Evolutionary conservation across 2,888 invertebrate species (phyloP).

Genomic region (Acronicta aceris): DNA sequence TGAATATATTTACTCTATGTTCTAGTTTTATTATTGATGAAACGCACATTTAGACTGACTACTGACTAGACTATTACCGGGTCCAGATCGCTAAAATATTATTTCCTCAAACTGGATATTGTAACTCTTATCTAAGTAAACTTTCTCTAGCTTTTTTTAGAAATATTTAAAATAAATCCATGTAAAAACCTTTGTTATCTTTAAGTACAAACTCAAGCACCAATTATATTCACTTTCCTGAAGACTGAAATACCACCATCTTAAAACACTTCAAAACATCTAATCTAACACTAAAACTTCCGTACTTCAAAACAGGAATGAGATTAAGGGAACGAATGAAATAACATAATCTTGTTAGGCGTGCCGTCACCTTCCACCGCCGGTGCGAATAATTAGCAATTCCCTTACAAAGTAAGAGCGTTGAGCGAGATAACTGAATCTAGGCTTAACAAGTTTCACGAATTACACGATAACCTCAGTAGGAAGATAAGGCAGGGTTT

Average conservation of each 20-base stretch:
- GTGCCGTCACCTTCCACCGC: conserved; percentile 67
- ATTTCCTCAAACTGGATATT: too few relatives aligned
- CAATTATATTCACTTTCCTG: conserved; percentile 33
- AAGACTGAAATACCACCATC: conserved; percentile 21
- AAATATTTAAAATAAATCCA: conserved; percentile 7
- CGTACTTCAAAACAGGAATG: conserved; percentile 41
- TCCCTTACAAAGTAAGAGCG: conserved; percentile 66
- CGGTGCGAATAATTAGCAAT: conserved; percentile 81
- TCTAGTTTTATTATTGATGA: background rate
- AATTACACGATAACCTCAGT: conserved; percentile 64
- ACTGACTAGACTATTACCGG: too few relatives aligned
- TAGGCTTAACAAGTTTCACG: conserved; percentile 76
- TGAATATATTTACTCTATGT: background rate
- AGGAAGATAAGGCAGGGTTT: conserved; percentile 35
- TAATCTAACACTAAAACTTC: conserved; percentile 51
- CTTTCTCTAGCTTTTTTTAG: background rate
- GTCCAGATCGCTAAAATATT: too few relatives aligned
- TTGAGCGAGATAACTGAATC: conserved; percentile 77
- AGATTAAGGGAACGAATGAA: conserved; percentile 60
- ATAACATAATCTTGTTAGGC: conserved; percentile 67
- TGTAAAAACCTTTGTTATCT: conserved; percentile 16
- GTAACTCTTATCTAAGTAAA: too few relatives aligned
- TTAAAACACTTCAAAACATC: conserved; percentile 38
- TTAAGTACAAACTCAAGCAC: conserved; percentile 10
- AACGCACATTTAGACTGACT: too few relatives aligned